Base-by-base conservation (phyloP, 2,113 vertebrate genomes). In the Lagopus leucura region DNA sequence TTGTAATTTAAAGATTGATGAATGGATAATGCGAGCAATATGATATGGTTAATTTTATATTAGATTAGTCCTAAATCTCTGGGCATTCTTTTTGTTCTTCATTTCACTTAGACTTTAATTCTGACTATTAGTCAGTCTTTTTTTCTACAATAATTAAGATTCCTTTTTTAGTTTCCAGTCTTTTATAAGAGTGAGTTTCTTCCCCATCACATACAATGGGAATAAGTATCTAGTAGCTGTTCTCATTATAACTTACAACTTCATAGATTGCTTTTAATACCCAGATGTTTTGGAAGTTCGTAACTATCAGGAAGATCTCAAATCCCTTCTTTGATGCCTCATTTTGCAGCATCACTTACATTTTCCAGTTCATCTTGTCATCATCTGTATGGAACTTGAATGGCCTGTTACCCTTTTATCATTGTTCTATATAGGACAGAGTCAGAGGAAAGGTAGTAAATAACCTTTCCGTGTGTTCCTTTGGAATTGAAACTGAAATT, bases 11-110 rank as follows among this genome's bases (percentile, higher is more conserved):
- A 70, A 5, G 17, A 34, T 34, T 81, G 42, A 70, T 76, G 36
- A 57, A 70, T 80, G 14, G 58, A 13, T 89, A 58, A 79, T 43
- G 25, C 32, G 19, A 57, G 10, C 30, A 18, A 15, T 28, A 7
- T 84, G 2, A 20, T 36, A 14, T 6, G 7, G 16, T 47, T 76
- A 82, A 32, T 6, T 64, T 78, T 4, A 17, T 25, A 6, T 47
- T 82, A 57, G 28, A 32, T 78, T 60, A 19, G 20, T 55, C 12
- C 28, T 77, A 3, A 2, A 15, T 38, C 20, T 85, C 69, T 60
- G 43, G 5, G 11, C 0, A 0, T 1, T n/a, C 7, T 13, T 13
- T 14, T 58, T 54, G 4, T 64, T 15, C 8, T 34, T 73, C 30
- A 28, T 71, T 85, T 79, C 79, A 69, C 1, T 90, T 4, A 15